phyloP scores from a whole-genome alignment of 1,140 invertebrate species.

The Neodiprion virginianus region DNA sequence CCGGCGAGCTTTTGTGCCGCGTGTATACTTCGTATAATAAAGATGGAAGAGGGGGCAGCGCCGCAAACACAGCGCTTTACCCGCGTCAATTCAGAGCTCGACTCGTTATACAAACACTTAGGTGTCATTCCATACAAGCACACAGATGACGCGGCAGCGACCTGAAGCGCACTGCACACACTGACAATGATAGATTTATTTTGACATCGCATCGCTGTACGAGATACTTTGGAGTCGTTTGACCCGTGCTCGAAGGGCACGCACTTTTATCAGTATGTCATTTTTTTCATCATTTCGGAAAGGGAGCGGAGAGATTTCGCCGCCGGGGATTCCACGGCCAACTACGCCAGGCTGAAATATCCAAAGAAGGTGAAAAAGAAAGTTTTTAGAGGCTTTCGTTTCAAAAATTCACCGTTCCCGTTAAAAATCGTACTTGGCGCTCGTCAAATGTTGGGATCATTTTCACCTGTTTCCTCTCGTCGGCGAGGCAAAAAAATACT shows the following conservation, averaged over 20 bases:
- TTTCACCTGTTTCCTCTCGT: no score
- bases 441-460: no score
- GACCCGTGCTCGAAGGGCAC: not conserved
- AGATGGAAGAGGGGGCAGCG: not conserved
- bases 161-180: conserved; percentile 60
- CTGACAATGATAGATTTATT: conserved; percentile 54
- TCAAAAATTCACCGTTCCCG: no score
- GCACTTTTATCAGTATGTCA: not conserved
- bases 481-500: no score
- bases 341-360: no score
- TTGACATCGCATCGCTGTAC: conserved; percentile 6
- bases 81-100: not conserved
- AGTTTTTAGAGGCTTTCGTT: no score
- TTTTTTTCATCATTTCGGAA: not conserved
- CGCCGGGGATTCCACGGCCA: no score
- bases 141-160: conserved; percentile 38
- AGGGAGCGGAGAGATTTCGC: no score
- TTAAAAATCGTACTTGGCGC: no score
- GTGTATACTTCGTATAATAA: no score
- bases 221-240: not conserved
- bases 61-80: not conserved
- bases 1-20: no score
- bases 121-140: not conserved
- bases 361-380: no score
- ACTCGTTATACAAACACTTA: not conserved